These are phyloP conservation scores for Maconellicoccus hirsutus DNA, from an alignment of 1,140 invertebrate species.

Conservation along the genomic window DNA sequence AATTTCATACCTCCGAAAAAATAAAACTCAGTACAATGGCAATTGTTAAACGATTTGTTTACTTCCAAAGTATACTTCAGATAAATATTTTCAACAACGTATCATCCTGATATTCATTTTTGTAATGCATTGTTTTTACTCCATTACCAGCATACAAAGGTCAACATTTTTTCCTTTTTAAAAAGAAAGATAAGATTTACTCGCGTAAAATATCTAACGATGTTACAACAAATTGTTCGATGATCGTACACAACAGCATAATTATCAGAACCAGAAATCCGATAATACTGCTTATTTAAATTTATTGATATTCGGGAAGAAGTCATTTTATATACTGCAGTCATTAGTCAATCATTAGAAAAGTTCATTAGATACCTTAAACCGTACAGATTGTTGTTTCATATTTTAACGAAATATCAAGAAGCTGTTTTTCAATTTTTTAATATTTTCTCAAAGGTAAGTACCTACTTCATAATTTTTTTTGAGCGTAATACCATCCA, in stretches of 20 bases:
- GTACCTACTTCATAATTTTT: no score
- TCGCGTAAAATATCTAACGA: not conserved
- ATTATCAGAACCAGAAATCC: constrained; percentile 4
- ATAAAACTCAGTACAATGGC: not conserved
- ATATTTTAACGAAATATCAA: no score
- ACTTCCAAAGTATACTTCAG: not conserved
- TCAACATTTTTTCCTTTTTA: not conserved
- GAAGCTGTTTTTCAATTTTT: no score
- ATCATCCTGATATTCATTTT: not conserved
- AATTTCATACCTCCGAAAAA: not conserved
- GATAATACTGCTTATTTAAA: not conserved
- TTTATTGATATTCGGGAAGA: not conserved
- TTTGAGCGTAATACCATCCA: no score
- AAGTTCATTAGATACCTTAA: no score
- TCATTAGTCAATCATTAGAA: not conserved
- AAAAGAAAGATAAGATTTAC: not conserved
- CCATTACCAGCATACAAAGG: not conserved
- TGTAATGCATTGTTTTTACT: not conserved
- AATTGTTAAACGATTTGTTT: not conserved
- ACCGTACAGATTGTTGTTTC: not conserved
- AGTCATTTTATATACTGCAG: not conserved
- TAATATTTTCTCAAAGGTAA: no score
- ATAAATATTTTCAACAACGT: not conserved
- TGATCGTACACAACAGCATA: not conserved
- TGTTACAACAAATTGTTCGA: not conserved